Percentiles rank a stretch among this genome's conserved stretches.
phyloP scores from a whole-genome alignment of 2,797 vertebrate genomes.

The Simalia tracyae region DNA sequence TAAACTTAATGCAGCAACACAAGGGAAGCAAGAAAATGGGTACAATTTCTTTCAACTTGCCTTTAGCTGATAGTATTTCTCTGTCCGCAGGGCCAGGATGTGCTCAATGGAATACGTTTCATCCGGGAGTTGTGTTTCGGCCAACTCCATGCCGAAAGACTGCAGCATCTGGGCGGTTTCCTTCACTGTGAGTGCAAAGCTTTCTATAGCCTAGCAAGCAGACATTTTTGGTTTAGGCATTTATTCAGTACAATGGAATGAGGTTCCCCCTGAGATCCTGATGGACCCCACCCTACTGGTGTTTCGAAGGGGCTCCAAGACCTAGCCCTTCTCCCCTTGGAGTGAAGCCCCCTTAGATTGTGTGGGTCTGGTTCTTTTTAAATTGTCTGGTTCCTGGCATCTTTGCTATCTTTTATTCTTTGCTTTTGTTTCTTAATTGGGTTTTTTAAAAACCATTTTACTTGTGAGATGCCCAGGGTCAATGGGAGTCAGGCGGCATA shows the following conservation, averaged over 20 bases:
- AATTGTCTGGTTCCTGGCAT: too few relatives aligned
- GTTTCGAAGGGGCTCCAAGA: not conserved
- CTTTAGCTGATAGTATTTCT: constrained; percentile 91
- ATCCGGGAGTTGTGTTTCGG: constrained; percentile 85
- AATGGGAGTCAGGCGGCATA: too few relatives aligned
- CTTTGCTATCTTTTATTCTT: too few relatives aligned
- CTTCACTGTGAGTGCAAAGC: constrained; percentile 94
- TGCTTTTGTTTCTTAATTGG: too few relatives aligned
- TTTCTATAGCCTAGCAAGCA: constrained; percentile 90
- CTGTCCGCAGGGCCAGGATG: constrained; percentile 83
- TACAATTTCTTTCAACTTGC: constrained; percentile 62
- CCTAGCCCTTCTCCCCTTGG: not conserved
- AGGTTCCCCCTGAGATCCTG: not conserved
- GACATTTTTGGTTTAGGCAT: not conserved
- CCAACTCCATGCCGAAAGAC: constrained; percentile 90
- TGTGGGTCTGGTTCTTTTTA: too few relatives aligned
- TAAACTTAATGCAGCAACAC: not conserved
- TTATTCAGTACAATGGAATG: not conserved
- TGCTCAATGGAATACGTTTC: constrained; percentile 82
- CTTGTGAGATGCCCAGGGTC: too few relatives aligned
- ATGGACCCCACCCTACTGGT: not conserved
- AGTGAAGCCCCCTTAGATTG: too few relatives aligned
- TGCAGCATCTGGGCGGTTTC: constrained; percentile 96
- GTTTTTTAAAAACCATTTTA: too few relatives aligned
- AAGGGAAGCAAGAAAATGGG: not conserved